Evolutionary conservation across 2,888 invertebrate genomes (phyloP).

Genomic region (Drosophila paramelanica): DNA sequence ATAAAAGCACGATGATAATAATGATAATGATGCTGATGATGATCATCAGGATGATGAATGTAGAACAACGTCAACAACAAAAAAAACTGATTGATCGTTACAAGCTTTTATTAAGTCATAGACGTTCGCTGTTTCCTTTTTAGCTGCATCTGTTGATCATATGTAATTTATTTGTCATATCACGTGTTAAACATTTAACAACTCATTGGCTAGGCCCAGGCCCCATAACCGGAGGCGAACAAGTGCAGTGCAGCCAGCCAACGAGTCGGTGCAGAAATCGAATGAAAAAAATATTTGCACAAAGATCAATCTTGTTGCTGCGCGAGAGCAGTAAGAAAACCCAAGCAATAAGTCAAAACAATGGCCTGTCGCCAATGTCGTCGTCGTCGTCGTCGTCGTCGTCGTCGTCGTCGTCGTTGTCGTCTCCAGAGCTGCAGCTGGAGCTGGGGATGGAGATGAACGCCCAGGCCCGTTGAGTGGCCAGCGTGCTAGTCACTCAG

Average conservation of each 20-base stretch:
- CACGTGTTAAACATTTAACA: slow-evolving; percentile 84
- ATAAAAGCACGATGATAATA: slow-evolving; percentile 1
- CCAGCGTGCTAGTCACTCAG: slow-evolving; percentile 57
- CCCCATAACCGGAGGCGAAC: slow-evolving; percentile 59
- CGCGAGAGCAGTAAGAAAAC: slow-evolving; percentile 47
- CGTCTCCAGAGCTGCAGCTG: slow-evolving; percentile 17
- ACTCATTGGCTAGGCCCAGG: slow-evolving; percentile 73
- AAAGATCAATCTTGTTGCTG: slow-evolving; percentile 70
- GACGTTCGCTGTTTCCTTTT: slow-evolving; percentile 44
- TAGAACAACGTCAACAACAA: slow-evolving; percentile 66
- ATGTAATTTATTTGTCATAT: slow-evolving; percentile 85
- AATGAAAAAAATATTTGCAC: slow-evolving; percentile 65
- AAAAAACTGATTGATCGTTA: slow-evolving; percentile 73
- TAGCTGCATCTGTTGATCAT: slow-evolving; percentile 70
- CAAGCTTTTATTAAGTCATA: slow-evolving; percentile 80
- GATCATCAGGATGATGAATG: slow-evolving; percentile 61
- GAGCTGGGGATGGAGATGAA: not conserved
- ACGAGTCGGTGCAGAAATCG: slow-evolving; percentile 61
- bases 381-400: slow-evolving; percentile 34
- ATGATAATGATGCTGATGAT: slow-evolving; percentile 51
- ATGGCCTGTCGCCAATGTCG: slow-evolving; percentile 78
- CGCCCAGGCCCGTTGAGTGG: slow-evolving; percentile 17
- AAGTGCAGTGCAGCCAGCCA: slow-evolving; percentile 55
- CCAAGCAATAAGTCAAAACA: slow-evolving; percentile 78
- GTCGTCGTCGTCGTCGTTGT: slow-evolving; percentile 10